Evolutionary conservation across 2,888 invertebrate species (phyloP).

Genomic region (Monoplex corrugatus): DNA sequence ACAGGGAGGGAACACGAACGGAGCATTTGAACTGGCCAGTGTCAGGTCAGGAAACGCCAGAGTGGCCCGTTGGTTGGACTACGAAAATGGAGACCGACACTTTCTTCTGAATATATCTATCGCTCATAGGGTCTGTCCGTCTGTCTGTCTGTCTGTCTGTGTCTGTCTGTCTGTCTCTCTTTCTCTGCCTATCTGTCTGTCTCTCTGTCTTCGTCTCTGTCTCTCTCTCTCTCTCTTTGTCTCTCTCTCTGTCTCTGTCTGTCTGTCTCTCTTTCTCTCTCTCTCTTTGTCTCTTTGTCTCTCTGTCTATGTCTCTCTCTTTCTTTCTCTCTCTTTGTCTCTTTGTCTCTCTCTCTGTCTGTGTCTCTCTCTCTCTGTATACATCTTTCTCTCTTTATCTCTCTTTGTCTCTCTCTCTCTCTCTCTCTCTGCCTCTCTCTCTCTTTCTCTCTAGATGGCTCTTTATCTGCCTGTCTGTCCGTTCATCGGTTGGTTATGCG

Average conservation of each 20-base stretch:
- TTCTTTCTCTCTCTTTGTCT: neutral
- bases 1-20: neutral
- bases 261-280: neutral
- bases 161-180: neutral
- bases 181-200: neutral
- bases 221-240: neutral
- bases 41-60: neutral
- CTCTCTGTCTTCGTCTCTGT: neutral
- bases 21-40: neutral
- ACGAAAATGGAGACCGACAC: neutral
- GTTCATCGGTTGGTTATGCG: neutral
- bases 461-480: neutral
- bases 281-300: neutral
- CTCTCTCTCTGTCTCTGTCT: neutral
- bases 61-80: neutral
- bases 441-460: neutral
- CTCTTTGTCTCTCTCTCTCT: neutral
- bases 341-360: neutral
- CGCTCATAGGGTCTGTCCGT: neutral
- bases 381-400: neutral
- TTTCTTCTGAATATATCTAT: slow-evolving; percentile 2
- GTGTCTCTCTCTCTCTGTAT: neutral
- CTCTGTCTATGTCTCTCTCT: neutral
- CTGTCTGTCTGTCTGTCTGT: neutral
- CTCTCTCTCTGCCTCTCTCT: neutral